Evolutionary conservation across 2,113 vertebrate genomes (phyloP).

Genomic region (Emydocephalus ijimae): DNA sequence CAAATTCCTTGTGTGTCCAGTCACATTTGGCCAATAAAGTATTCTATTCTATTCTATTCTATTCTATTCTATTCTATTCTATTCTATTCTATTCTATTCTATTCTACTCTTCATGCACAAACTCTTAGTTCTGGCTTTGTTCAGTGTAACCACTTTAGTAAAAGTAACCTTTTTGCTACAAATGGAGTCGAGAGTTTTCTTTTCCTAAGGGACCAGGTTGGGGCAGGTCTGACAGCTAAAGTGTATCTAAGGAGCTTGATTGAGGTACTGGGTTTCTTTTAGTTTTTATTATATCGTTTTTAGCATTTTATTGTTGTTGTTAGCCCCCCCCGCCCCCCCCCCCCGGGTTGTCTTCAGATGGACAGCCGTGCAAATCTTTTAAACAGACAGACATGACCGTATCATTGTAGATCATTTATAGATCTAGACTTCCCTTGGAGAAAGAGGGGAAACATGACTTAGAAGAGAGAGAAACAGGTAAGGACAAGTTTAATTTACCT

Average conservation of each 20-base stretch:
- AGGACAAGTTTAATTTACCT: neutral
- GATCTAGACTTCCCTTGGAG: neutral
- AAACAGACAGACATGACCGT: neutral
- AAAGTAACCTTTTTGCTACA: neutral
- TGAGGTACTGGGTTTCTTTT: neutral
- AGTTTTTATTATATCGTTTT: neutral
- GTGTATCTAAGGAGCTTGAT: neutral
- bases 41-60: too few relatives aligned
- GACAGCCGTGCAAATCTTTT: neutral
- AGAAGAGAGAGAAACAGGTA: neutral
- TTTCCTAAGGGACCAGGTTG: neutral
- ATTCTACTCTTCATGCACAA: fast-evolving
- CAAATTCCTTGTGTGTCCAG: too few relatives aligned
- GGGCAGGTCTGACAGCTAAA: neutral
- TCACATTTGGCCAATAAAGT: too few relatives aligned
- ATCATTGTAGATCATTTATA: neutral
- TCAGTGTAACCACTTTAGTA: neutral
- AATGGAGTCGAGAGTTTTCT: neutral
- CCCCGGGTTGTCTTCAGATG: neutral
- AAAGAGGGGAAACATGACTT: neutral
- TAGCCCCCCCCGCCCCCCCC: neutral
- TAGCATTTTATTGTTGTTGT: neutral
- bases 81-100: too few relatives aligned
- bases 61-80: too few relatives aligned
- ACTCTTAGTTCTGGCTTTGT: neutral